Evolutionary conservation across 2,797 vertebrate species (phyloP).

Genomic region (Danio kyathit): DNA sequence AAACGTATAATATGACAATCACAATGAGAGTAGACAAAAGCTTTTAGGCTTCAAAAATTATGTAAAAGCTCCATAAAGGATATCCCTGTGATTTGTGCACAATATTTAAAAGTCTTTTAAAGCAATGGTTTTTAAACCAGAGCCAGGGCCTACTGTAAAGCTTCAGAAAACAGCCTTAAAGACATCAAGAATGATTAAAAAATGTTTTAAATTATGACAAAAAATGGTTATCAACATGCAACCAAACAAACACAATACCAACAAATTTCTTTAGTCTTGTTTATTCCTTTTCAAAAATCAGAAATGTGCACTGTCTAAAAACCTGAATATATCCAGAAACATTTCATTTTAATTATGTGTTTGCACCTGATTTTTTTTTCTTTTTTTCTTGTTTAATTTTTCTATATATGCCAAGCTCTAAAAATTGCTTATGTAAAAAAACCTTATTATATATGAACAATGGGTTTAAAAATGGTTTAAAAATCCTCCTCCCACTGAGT

Average conservation of each 20-base stretch:
- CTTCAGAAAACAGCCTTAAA: background rate
- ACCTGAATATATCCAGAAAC: too few species aligned
- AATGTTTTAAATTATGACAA: background rate
- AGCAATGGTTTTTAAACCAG: background rate
- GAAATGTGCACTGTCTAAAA: too few species aligned
- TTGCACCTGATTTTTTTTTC: too few species aligned
- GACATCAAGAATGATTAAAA: background rate
- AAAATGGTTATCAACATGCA: background rate
- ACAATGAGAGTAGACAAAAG: background rate
- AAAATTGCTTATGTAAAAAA: too few species aligned
- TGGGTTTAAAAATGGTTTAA: background rate
- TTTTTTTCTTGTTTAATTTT: too few species aligned
- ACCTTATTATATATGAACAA: background rate
- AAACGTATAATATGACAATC: background rate
- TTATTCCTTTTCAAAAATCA: background rate
- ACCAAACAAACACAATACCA: background rate
- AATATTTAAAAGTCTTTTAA: background rate
- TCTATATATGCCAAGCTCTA: background rate
- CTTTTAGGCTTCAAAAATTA: background rate
- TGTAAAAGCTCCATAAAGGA: background rate
- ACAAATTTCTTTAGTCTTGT: background rate
- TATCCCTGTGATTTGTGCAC: background rate
- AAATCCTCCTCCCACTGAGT: background rate
- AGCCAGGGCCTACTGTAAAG: background rate
- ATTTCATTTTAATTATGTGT: too few species aligned